phyloP scores from a whole-genome alignment of 2,888 invertebrate species.

The Diarsia mendica region DNA sequence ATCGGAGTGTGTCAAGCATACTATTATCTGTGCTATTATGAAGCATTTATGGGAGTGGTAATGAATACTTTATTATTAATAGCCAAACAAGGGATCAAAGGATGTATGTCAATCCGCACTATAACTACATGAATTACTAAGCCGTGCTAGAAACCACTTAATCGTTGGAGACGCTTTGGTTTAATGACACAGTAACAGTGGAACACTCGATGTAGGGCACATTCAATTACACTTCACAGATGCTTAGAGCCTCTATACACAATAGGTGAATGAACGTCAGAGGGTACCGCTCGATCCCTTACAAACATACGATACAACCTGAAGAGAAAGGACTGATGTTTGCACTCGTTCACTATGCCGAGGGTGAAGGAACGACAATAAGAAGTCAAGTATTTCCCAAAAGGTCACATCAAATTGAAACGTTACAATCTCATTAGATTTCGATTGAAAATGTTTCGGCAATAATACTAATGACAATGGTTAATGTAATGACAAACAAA shows the following conservation, averaged over 20 bases:
- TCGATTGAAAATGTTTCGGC: conserved; percentile 29
- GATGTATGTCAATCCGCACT: conserved; percentile 23
- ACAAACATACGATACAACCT: conserved; percentile 43
- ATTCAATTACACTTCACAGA: conserved; percentile 27
- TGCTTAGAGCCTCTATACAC: conserved; percentile 13
- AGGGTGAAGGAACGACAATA: conserved; percentile 16
- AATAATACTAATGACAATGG: conserved; percentile 27
- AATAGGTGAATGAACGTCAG: conserved; percentile 26
- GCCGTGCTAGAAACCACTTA: not conserved
- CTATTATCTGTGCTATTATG: too few species aligned
- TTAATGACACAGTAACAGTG: conserved; percentile 6
- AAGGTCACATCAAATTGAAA: conserved; percentile 31
- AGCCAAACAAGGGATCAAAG: conserved; percentile 34
- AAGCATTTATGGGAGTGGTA: conserved; percentile 22
- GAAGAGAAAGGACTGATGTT: conserved; percentile 40
- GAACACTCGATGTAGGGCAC: conserved; percentile 9
- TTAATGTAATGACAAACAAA: too few species aligned
- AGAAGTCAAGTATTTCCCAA: conserved; percentile 40
- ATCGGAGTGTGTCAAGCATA: conserved; percentile 29
- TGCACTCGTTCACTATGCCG: conserved; percentile 24
- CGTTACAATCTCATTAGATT: conserved; percentile 17
- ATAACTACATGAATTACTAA: conserved; percentile 20
- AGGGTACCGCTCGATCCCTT: conserved; percentile 38
- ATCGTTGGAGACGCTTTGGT: not conserved
- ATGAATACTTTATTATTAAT: conserved; percentile 33